Evolutionary conservation across 2,113 vertebrate species (phyloP).

Genomic region (Thinocorus orbignyianus): DNA sequence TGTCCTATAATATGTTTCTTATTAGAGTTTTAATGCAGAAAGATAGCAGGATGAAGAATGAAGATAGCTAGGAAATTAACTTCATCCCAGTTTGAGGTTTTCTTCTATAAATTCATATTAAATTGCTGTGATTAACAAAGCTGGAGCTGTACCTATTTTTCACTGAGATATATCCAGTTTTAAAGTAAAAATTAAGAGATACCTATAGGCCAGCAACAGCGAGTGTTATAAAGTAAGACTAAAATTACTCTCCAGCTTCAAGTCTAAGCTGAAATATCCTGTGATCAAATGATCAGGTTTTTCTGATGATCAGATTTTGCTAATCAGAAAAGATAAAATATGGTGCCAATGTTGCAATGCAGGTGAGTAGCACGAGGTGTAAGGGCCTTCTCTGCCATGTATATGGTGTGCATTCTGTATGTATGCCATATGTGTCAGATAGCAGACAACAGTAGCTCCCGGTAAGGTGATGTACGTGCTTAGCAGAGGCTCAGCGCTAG

Average conservation of each 20-base stretch:
- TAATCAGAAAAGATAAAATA: background rate
- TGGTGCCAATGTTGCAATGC: accelerated
- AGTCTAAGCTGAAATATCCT: background rate
- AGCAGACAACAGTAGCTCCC: background rate
- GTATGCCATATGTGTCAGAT: accelerated
- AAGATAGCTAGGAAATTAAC: background rate
- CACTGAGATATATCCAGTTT: background rate
- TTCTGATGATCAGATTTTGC: background rate
- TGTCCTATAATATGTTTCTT: background rate
- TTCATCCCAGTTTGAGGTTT: background rate
- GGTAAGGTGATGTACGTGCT: background rate
- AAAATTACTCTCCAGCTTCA: background rate
- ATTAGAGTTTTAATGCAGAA: background rate
- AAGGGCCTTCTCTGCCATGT: background rate
- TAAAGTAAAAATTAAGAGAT: background rate
- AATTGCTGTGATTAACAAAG: background rate
- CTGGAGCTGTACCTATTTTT: background rate
- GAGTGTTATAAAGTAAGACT: background rate
- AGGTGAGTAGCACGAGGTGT: background rate
- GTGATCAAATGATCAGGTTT: background rate
- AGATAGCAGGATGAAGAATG: background rate
- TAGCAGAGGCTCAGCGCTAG: background rate
- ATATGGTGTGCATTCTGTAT: accelerated
- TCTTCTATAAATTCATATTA: background rate
- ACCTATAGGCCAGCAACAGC: background rate